Base-by-base conservation (phyloP, 2,113 vertebrate species). In the Odocoileus virginianus region DNA sequence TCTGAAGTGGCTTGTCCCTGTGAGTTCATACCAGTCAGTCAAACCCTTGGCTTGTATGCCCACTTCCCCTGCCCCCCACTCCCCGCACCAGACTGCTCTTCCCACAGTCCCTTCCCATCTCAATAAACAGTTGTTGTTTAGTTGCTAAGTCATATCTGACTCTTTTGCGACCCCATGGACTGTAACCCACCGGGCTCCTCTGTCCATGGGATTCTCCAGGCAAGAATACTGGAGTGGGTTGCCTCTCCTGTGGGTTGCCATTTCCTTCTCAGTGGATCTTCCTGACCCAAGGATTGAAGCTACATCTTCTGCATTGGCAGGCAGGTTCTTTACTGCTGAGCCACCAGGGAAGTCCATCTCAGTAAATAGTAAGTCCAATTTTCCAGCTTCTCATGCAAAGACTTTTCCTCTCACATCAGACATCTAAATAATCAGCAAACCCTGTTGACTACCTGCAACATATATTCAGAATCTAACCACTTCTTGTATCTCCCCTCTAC, bases 11-110 rank as follows among this genome's bases (percentile, higher is more conserved):
- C 64, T 40, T 50, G 54, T 86, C 67, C 19, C 43, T 60, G 33
- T 36, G 82, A 76, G 54, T n/a, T 58, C 30, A 47, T 36, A 36
- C 36, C n/a, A 57, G 91, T 85, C 52, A n/a, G 7, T n/a, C 36
- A 61, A 40, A 52, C 12, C 55, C 16, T 61, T 52, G 12, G 47
- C 86, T 30, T 91, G n/a, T 40, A 52, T 71, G 67, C 67, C n/a
- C 33, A 9, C 64, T 67, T 17, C 33, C 55, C n/a, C 14, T 2
- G 11, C 47, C 36, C 55, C 54, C n/a, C 5, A 40, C n/a, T 40
- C n/a, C 67, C n/a, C 0, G 0, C n/a, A 36, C 23, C 23, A 55
- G 19, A 36, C 33, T 33, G 28, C 28, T 36, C 45, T 30, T 67
- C 36, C n/a, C 82, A 23, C 23, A 52, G 28, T 50, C 12, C 10